Conservation (phyloP, 1,140 invertebrate species). For the Meloidogyne floridensis region DNA sequence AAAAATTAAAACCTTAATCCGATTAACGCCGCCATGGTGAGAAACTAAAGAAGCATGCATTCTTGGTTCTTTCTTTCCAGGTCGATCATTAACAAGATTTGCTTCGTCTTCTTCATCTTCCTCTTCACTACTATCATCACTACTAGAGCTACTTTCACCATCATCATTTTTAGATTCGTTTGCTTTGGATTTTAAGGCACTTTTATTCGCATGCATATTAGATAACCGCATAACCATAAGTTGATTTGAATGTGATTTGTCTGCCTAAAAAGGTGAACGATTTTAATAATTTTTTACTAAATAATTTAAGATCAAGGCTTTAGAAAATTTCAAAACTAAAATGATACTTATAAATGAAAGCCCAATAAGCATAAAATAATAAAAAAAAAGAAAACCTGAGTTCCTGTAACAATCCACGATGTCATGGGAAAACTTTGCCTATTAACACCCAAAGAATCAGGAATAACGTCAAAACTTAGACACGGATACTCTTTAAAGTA, state of each 20-base stretch:
- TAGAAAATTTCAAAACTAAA: too few relatives aligned
- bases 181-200: slow-evolving; percentile 37
- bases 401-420: slow-evolving; percentile 49
- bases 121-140: slow-evolving; percentile 38
- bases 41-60: slow-evolving; percentile 52
- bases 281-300: neutral
- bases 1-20: slow-evolving; percentile 42
- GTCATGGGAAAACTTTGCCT: slow-evolving; percentile 39
- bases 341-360: too few relatives aligned
- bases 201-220: slow-evolving; percentile 51
- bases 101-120: slow-evolving; percentile 53
- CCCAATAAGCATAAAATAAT: neutral
- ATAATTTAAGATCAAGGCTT: too few relatives aligned
- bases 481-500: slow-evolving; percentile 47
- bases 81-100: slow-evolving; percentile 18
- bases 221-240: slow-evolving; percentile 47
- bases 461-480: slow-evolving; percentile 51
- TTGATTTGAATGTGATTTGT: slow-evolving; percentile 51
- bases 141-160: slow-evolving; percentile 21
- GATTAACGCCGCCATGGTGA: slow-evolving; percentile 51
- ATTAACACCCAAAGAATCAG: slow-evolving; percentile 48
- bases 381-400: slow-evolving; percentile 32
- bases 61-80: slow-evolving; percentile 28
- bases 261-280: slow-evolving; percentile 28
- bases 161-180: slow-evolving; percentile 7